Conservation (phyloP, 2,113 vertebrate species). For the Ardeotis arabs region DNA sequence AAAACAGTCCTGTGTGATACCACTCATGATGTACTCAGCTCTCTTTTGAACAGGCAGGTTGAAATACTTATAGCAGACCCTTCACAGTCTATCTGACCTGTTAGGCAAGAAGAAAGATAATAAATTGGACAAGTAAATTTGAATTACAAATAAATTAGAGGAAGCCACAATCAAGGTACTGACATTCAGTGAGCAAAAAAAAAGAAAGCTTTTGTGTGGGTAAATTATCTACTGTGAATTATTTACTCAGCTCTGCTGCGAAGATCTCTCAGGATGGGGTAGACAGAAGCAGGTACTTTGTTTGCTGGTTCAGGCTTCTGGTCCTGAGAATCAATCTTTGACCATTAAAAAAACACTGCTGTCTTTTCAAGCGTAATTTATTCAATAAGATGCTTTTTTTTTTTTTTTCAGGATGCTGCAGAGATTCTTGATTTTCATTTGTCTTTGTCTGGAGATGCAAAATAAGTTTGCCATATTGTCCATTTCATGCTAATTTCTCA, state of each 20-base stretch:
- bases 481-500: constrained; percentile 33
- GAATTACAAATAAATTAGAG: constrained; percentile 65
- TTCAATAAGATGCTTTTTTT: constrained; percentile 18
- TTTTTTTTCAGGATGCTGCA: not conserved
- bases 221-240: constrained; percentile 30
- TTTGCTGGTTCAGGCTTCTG: constrained; percentile 29
- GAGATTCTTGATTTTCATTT: constrained; percentile 62
- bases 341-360: constrained; percentile 40
- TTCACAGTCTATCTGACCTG: constrained; percentile 38
- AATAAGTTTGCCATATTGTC: constrained; percentile 18
- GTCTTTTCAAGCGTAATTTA: constrained; percentile 54
- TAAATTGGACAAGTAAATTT: constrained; percentile 56
- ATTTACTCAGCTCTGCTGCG: constrained; percentile 26
- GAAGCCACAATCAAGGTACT: constrained; percentile 41
- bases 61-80: constrained; percentile 41
- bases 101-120: constrained; percentile 44
- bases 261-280: not conserved
- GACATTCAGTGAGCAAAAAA: not conserved
- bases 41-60: not conserved
- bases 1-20: not conserved
- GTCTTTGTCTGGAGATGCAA: constrained; percentile 30
- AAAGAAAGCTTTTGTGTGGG: not conserved
- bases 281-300: constrained; percentile 23
- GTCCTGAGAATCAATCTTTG: constrained; percentile 38
- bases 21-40: not conserved